Percentiles rank a stretch among this genome's conserved stretches.
These are phyloP conservation scores for Progne subis DNA, from an alignment of 2,113 vertebrate genomes.

Conservation along the genomic window DNA sequence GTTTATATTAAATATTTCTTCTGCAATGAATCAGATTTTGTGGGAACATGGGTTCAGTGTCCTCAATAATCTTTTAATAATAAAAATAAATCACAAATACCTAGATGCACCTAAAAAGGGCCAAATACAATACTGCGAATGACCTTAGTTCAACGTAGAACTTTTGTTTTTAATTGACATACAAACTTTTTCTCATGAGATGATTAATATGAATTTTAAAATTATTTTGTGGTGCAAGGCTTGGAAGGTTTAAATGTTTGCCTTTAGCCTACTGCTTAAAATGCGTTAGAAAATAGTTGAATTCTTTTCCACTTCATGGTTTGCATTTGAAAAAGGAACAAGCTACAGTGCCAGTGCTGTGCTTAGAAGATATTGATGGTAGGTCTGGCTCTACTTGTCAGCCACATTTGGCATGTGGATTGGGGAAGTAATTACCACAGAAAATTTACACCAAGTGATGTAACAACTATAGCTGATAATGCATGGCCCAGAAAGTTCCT, in stretches of 20 bases:
- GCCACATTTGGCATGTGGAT: neutral
- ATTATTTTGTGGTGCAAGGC: neutral
- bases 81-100: neutral
- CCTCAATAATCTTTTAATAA: neutral
- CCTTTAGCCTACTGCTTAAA: neutral
- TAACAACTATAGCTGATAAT: neutral
- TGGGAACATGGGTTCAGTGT: neutral
- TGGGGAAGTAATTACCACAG: slow-evolving; percentile 28
- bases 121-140: neutral
- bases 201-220: neutral
- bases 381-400: neutral
- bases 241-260: neutral
- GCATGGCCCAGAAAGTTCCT: neutral
- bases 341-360: neutral
- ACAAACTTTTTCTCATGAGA: neutral
- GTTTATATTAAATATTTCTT: neutral
- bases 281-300: neutral
- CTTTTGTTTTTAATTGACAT: neutral
- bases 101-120: neutral
- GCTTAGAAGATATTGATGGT: neutral
- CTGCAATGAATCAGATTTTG: neutral
- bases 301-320: neutral
- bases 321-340: neutral
- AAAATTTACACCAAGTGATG: neutral
- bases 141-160: neutral